These are phyloP conservation scores for Euphydryas editha DNA, from an alignment of 2,888 invertebrate species.

Conservation along the genomic window DNA sequence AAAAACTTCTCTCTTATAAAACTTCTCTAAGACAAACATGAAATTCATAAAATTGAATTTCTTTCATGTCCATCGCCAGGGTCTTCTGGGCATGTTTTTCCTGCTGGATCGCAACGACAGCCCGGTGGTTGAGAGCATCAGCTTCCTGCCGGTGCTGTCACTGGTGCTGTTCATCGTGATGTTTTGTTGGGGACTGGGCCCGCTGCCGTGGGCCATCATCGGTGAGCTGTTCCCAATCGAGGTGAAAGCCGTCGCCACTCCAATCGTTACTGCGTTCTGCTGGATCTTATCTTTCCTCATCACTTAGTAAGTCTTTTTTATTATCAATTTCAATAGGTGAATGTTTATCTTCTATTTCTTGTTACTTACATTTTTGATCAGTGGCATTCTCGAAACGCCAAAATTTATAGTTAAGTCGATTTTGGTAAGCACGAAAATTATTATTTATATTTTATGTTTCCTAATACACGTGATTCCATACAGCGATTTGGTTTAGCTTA, in stretches of 20 bases:
- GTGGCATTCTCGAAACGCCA: too few species aligned
- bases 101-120: slow-evolving; percentile 75
- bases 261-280: slow-evolving; percentile 90
- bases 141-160: slow-evolving; percentile 89
- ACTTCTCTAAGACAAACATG: too few species aligned
- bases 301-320: slow-evolving; percentile 81
- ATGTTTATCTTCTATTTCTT: too few species aligned
- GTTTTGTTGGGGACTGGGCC: slow-evolving; percentile 90
- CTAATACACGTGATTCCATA: too few species aligned
- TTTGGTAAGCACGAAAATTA: too few species aligned
- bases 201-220: slow-evolving; percentile 92
- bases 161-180: slow-evolving; percentile 89
- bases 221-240: slow-evolving; percentile 92
- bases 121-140: slow-evolving; percentile 72
- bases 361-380: too few species aligned
- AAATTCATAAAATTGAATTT: not conserved
- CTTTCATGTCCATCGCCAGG: slow-evolving; percentile 60
- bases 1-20: not conserved
- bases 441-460: too few species aligned
- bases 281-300: slow-evolving; percentile 90
- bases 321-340: too few species aligned
- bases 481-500: too few species aligned
- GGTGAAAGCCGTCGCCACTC: slow-evolving; percentile 89
- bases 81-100: slow-evolving; percentile 86
- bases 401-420: too few species aligned